Base-by-base conservation (phyloP, 2,113 vertebrate species). In the Nothoprocta perdicaria region DNA sequence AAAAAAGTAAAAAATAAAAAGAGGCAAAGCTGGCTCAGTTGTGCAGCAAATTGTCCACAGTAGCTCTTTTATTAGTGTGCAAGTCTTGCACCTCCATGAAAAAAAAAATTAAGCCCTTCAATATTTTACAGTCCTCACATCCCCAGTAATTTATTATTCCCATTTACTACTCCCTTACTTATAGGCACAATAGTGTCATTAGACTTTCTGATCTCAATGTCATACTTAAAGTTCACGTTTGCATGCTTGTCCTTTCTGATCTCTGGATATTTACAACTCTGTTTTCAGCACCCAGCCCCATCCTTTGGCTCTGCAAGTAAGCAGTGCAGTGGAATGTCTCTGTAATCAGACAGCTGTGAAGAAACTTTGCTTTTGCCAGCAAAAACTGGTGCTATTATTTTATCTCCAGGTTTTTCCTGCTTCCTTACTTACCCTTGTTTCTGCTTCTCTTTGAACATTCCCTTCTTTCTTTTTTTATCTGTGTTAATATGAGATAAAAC, bases 21-120 rank as follows among this genome's bases (percentile, higher is more conserved):
- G 74, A 89, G 26, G 17, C 41, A 58, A 41, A 83, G 18, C 79
- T 93, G 53, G 84, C 63, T 94, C 91, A 89, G 31, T 80, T 50
- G 41, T 61, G 74, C 58, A 46, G 85, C 81, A 83, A 38, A 52
- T 89, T 2, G 12, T 92, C 79, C 68, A 33, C 55, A 50, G 72
- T 58, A 85, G 77, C 67, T 16, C 78, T 89, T 92, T 10, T 38
- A 55, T 69, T 85, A 46, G 23, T 15, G 53, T 55, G 50, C 0
- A 0, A 87, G 60, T 63, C 60, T 65, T 38, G 16, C 2, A 2
- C 90, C 86, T 85, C 38, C 67, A 63, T 67, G 75, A 63, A 87
- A 38, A 38, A 38, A 38, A 38, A 38, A 38, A 38, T 38, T 38
- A 38, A 38, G 75, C 75, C n/a, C 15, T 92, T 94, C 62, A 65